phyloP scores from a whole-genome alignment of 1,140 invertebrate genomes.

The Bombyx mori region ASM3026992v2 NC_085127.1:2067001-2067500 shows the following conservation, averaged over 20 bases:
- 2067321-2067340: no score
- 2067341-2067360: no score
- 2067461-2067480: no score
- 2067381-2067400: no score
- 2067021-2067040: no score
- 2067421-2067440: no score
- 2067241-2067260: constrained; percentile 29
- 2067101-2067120: constrained; percentile 70
- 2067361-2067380: no score
- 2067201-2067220: constrained; percentile 30
- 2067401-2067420: no score
- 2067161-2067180: constrained; percentile 28
- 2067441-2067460: no score
- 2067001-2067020: no score
- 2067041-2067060: no score
- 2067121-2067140: constrained; percentile 69
- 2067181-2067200: constrained; percentile 60
- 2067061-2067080: not conserved
- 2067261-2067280: constrained; percentile 20
- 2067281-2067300: not conserved
- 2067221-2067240: constrained; percentile 38
- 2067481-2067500: no score
- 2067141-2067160: constrained; percentile 42
- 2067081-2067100: constrained; percentile 42
- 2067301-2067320: constrained; percentile 1